Percentiles rank a stretch among this genome's conserved stretches.
Conservation (phyloP, 2,888 invertebrate species). For the Hypolimnas misippus region DNA sequence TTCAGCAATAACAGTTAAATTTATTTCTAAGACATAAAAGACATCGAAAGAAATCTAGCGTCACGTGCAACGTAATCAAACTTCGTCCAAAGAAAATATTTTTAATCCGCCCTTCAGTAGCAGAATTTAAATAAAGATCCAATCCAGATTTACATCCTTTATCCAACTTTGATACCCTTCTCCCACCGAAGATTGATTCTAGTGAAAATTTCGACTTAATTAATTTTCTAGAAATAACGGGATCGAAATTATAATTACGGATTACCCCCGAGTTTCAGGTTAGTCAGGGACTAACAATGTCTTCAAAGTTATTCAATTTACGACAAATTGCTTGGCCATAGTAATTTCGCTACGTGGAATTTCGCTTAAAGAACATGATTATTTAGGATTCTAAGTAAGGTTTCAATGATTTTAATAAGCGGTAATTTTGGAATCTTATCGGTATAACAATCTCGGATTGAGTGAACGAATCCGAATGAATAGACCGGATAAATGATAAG, state of each 20-base stretch:
- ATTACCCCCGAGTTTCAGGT: conserved; percentile 53
- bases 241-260: conserved; percentile 62
- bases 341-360: conserved; percentile 41
- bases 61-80: neutral
- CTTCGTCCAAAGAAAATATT: conserved; percentile 13
- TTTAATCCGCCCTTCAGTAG: conserved; percentile 20
- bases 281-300: conserved; percentile 53
- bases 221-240: conserved; percentile 45
- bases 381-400: conserved; percentile 32
- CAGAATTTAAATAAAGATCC: conserved; percentile 27
- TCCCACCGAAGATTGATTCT: conserved; percentile 39
- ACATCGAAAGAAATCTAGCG: neutral
- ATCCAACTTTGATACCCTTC: conserved; percentile 27
- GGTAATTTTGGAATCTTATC: conserved; percentile 36
- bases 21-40: too few relatives aligned
- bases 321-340: conserved; percentile 51
- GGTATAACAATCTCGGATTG: conserved; percentile 29
- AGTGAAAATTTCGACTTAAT: conserved; percentile 42
- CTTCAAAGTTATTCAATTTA: conserved; percentile 66
- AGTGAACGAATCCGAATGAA: conserved; percentile 18
- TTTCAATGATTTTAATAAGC: conserved; percentile 35
- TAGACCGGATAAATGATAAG: neutral
- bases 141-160: conserved; percentile 29
- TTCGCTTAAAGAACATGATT: conserved; percentile 40
- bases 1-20: too few relatives aligned